These are phyloP conservation scores for Sceloporus tristichus DNA, from an alignment of 2,113 vertebrate species.

Conservation along the genomic window DNA sequence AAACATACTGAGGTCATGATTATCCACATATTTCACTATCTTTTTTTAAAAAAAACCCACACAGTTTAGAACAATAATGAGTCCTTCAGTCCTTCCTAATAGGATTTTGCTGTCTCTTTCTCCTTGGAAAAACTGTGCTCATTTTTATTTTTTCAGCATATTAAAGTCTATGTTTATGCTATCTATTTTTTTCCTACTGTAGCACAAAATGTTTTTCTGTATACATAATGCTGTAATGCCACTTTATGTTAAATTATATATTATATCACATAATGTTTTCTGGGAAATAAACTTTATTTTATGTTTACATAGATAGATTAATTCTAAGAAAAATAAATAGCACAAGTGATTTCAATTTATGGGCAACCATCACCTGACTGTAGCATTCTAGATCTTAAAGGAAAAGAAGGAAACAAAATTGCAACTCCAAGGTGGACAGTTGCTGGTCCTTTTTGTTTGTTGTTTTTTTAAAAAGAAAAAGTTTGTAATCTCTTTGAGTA, in stretches of 20 bases:
- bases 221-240: not conserved
- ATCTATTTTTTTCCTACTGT: constrained; percentile 15
- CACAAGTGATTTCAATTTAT: constrained; percentile 43
- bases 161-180: constrained; percentile 16
- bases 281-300: constrained; percentile 28
- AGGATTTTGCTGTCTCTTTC: not conserved
- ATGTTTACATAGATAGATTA: constrained; percentile 27
- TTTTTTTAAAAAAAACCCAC: not conserved
- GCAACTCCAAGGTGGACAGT: constrained; percentile 5
- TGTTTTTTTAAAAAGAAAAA: not conserved
- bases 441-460: not conserved
- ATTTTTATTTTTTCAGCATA: constrained; percentile 27
- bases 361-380: constrained; percentile 5
- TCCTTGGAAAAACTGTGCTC: constrained; percentile 1
- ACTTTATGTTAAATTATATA: constrained; percentile 19
- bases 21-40: constrained; percentile 13
- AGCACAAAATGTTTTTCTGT: constrained; percentile 3
- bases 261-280: constrained; percentile 33
- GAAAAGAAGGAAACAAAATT: constrained; percentile 12
- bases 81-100: not conserved
- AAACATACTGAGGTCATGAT: not conserved
- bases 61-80: not conserved
- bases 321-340: constrained; percentile 27
- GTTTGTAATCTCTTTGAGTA: not conserved
- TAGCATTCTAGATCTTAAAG: constrained; percentile 17